These are phyloP conservation scores for Falco biarmicus DNA, from an alignment of 2,797 vertebrate genomes.

Conservation along the genomic window DNA sequence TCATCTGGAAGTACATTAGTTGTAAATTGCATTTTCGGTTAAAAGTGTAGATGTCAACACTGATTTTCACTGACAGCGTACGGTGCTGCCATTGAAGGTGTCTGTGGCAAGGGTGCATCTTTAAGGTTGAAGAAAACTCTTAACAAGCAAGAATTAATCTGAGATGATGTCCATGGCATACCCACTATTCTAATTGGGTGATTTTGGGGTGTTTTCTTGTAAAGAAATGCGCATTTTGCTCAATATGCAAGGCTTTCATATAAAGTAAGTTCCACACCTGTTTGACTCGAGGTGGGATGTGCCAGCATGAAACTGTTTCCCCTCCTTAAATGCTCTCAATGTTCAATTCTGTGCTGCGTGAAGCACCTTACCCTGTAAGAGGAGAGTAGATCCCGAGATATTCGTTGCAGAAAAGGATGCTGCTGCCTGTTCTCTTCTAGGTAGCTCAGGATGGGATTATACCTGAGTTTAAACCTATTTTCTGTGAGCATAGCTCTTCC, in stretches of 20 bases:
- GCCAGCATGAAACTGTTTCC: background rate
- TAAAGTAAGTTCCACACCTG: rapidly evolving
- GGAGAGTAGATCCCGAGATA: background rate
- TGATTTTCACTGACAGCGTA: background rate
- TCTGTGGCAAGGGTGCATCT: background rate
- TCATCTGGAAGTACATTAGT: slow-evolving; percentile 24
- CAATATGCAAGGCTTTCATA: background rate
- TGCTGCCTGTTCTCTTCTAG: background rate
- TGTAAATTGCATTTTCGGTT: slow-evolving; percentile 46
- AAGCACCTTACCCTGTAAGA: background rate
- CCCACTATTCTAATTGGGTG: rapidly evolving
- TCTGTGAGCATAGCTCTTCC: background rate
- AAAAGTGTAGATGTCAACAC: slow-evolving; percentile 17
- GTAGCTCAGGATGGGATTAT: background rate
- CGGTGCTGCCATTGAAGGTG: background rate
- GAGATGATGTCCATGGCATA: background rate
- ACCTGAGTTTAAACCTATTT: slow-evolving; percentile 34
- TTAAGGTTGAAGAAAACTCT: background rate
- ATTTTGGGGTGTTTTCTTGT: background rate
- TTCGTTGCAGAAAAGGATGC: background rate
- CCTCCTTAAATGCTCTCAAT: background rate
- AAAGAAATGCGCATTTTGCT: background rate
- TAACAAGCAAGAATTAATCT: background rate
- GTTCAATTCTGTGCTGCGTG: background rate
- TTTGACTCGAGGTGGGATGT: background rate